A percentile compares a stretch with the other conserved stretches of the same genome.
Evolutionary conservation across 2,113 vertebrate genomes (phyloP).

Genomic region (Ptychochromis oligacanthus): DNA sequence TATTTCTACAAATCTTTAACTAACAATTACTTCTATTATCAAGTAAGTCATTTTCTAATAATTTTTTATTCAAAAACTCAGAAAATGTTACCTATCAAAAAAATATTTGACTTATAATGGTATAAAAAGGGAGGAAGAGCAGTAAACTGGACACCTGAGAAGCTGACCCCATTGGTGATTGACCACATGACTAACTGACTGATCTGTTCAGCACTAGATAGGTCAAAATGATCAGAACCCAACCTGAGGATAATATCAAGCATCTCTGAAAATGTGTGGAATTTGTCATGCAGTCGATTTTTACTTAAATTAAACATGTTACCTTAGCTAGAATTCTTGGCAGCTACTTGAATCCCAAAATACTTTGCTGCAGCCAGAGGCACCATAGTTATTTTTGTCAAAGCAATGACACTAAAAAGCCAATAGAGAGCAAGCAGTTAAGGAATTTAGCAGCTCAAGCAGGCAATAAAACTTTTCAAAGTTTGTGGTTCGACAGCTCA

Average conservation of each 20-base stretch:
- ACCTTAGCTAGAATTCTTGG: neutral
- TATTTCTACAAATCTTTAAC: neutral
- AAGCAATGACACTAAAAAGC: conserved; percentile 2
- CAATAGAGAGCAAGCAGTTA: neutral
- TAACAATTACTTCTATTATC: neutral
- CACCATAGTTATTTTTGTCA: neutral
- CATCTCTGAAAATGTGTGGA: conserved; percentile 1
- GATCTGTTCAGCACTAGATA: neutral
- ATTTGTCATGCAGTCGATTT: neutral
- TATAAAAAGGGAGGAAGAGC: neutral
- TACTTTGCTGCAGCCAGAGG: conserved; percentile 14
- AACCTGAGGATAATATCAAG: neutral
- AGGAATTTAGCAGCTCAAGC: conserved; percentile 2
- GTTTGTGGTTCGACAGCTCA: conserved; percentile 14
- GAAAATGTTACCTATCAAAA: neutral
- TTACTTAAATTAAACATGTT: neutral
- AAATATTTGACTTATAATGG: neutral
- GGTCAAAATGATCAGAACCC: neutral
- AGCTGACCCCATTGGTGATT: neutral
- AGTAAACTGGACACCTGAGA: neutral
- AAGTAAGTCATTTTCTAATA: neutral
- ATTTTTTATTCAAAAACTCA: neutral
- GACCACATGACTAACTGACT: neutral
- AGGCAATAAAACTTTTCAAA: neutral
- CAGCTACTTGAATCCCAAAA: conserved; percentile 40